Conservation (phyloP, 2,113 vertebrate genomes). For the Hoplias malabaricus region DNA sequence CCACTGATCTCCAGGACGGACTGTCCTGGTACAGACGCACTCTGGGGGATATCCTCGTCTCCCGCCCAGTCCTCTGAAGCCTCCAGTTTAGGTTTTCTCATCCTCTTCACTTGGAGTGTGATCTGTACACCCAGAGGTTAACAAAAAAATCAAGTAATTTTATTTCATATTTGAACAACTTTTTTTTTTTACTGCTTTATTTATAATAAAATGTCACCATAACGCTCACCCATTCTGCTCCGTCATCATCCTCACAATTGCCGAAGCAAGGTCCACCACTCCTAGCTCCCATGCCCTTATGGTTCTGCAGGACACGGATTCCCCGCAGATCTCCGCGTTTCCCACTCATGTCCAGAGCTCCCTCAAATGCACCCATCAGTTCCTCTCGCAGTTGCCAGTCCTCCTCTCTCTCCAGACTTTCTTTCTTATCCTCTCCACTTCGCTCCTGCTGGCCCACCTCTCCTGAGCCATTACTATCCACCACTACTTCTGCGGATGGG, state of each 20-base stretch:
- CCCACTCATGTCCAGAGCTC: constrained; percentile 89
- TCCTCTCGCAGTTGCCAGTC: constrained; percentile 92
- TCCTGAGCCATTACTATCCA: constrained; percentile 89
- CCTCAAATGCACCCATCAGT: constrained; percentile 86
- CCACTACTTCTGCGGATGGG: constrained; percentile 74
- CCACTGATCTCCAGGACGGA: constrained; percentile 92
- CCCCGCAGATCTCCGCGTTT: constrained; percentile 90
- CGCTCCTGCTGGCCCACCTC: constrained; percentile 76
- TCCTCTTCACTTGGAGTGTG: constrained; percentile 96
- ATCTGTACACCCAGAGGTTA: constrained; percentile 78
- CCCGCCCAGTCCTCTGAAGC: constrained; percentile 68
- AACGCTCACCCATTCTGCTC: constrained; percentile 93
- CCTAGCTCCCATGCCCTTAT: constrained; percentile 78
- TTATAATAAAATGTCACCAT: neutral
- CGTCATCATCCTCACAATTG: constrained; percentile 95
- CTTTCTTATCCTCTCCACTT: constrained; percentile 79
- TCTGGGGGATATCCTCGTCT: constrained; percentile 68
- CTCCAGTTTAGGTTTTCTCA: constrained; percentile 89
- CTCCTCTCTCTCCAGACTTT: constrained; percentile 85
- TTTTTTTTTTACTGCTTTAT: neutral
- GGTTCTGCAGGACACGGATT: constrained; percentile 91
- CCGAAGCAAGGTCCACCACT: constrained; percentile 90
- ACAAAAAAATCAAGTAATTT: too few species aligned
- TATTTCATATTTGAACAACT: too few species aligned
- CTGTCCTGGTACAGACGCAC: constrained; percentile 69